These are phyloP conservation scores for Cataglyphis altisquamis DNA, from an alignment of 2,888 invertebrate species.

Conservation along the genomic window DNA sequence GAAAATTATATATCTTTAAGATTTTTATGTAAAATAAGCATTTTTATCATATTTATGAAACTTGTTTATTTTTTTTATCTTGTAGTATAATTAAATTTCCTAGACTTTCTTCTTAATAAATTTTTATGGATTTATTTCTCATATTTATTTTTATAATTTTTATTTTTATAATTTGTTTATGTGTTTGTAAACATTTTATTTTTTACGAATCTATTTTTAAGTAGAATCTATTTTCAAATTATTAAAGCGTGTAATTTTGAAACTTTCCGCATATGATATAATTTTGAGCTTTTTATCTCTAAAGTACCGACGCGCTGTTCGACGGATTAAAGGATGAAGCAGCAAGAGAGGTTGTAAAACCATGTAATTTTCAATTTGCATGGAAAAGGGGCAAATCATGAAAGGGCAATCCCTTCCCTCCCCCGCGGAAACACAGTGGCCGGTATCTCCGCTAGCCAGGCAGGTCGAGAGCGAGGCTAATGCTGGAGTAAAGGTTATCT, in stretches of 20 bases:
- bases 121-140: not conserved
- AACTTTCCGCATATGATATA: not conserved
- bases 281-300: not conserved
- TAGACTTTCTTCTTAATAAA: not conserved
- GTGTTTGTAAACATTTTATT: not conserved
- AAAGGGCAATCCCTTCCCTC: slow-evolving; percentile 23
- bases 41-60: not conserved
- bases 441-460: slow-evolving; percentile 34
- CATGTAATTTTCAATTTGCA: slow-evolving; percentile 23
- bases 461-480: slow-evolving; percentile 54
- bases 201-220: not conserved
- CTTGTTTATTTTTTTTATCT: not conserved
- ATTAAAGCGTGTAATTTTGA: not conserved
- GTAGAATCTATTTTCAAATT: not conserved
- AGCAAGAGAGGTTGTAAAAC: not conserved
- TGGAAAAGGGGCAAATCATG: slow-evolving; percentile 33
- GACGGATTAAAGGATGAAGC: not conserved
- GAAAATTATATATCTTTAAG: not conserved
- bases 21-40: too few species aligned
- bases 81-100: not conserved
- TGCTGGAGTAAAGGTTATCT: slow-evolving; percentile 68
- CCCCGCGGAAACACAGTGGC: slow-evolving; percentile 30
- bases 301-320: not conserved
- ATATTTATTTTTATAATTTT: not conserved
- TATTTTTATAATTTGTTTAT: not conserved